Evolutionary conservation across 1,140 invertebrate species (phyloP), one percentile per base, ranked within the genome.

Genomic region (Drosophila simulans): DNA sequence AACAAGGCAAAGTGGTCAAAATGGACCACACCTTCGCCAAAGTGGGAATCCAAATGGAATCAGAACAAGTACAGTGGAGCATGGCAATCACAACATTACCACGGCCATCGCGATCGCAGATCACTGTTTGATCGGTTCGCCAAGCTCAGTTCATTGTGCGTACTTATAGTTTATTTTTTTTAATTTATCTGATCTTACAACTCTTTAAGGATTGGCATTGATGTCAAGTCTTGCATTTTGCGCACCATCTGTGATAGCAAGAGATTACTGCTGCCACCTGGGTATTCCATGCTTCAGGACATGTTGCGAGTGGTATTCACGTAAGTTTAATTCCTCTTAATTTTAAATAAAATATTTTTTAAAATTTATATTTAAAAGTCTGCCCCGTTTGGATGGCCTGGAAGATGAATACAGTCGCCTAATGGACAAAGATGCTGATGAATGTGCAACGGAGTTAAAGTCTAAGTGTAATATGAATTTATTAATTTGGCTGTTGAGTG

Each of bases 211-310:
- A 62, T 91, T 39, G 78, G 78, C 0, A 51, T 92, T 4, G 86
- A 91, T 58, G 55, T 92, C 0, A 92, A 90, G 46, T 82, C 83
- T 0, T 90, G 90, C n/a, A 85, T 91, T 42, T 34, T 91, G 42
- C 68, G 90, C 2, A 83, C 74, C 4, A 89, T 91, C 5, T 91
- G 90, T 43, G 90, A 90, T 7, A 65, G 75, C 4, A 91, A 91
- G 35, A 68, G 73, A 5, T 69, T 91, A 13, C 31, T 92, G 4
- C n/a, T 92, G 37, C 91, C 91, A 1, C 84, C 84, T 5, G 91
- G 91, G 3, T 92, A 92, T 20, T 92, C 91, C 15, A 85, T 91
- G 83, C 22, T 89, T 5, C 90, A 91, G 22, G 90, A 91, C 46
- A 89, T 91, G 71, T 17, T 91, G 1, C 65, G 90, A 0, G 56